Evolutionary conservation across 1,140 invertebrate species (phyloP).

Genomic region (Mizuhopecten yessoensis): DNA sequence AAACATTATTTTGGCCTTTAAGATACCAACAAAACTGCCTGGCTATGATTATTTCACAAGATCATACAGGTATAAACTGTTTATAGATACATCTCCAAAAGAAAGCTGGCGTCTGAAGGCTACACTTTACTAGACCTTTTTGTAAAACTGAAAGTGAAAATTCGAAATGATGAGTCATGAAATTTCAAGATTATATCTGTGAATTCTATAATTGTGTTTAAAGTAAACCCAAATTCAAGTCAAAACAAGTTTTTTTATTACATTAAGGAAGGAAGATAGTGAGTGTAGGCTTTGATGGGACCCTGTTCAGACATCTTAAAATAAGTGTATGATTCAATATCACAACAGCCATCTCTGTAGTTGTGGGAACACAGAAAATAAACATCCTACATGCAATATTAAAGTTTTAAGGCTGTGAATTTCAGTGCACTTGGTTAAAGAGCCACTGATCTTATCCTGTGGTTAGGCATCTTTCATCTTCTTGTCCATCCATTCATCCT

Average conservation of each 20-base stretch:
- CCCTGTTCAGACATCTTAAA: no score
- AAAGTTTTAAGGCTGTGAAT: no score
- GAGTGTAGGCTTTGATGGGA: background rate
- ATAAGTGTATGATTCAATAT: no score
- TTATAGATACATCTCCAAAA: background rate
- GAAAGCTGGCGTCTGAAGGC: background rate
- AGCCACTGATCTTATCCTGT: no score
- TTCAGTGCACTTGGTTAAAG: no score
- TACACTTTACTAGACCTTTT: background rate
- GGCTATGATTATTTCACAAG: background rate
- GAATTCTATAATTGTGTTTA: background rate
- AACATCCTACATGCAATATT: no score
- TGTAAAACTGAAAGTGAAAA: background rate
- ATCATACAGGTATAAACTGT: background rate
- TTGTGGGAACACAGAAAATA: no score
- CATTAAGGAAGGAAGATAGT: background rate
- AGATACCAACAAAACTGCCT: no score
- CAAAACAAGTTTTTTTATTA: background rate
- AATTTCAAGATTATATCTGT: background rate
- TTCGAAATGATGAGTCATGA: background rate
- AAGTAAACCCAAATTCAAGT: background rate
- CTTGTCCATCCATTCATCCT: no score
- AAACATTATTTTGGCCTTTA: no score
- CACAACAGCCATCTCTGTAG: no score
- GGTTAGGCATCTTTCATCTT: no score